Conservation (phyloP, 2,797 vertebrate species). For the Pipistrellus pygmaeus region DNA sequence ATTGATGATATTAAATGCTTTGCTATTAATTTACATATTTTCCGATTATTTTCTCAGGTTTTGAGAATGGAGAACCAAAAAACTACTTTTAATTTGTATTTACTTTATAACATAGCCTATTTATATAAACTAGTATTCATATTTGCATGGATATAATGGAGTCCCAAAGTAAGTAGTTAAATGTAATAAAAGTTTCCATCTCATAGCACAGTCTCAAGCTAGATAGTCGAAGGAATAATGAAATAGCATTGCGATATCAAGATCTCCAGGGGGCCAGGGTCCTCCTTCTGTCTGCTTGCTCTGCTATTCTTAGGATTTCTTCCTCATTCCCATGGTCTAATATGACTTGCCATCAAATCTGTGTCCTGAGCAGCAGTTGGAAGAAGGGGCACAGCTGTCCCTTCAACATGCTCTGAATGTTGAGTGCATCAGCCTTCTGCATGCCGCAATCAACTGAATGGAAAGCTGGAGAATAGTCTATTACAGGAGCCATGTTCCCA, state of each 20-base stretch:
- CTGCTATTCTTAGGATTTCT: background rate
- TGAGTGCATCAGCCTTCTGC: background rate
- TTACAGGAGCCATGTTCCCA: background rate
- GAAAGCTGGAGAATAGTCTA: background rate
- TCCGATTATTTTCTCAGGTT: background rate
- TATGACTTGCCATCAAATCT: background rate
- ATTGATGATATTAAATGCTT: background rate
- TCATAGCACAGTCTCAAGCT: background rate
- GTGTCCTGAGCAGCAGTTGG: background rate
- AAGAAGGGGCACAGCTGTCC: background rate
- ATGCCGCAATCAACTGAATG: background rate
- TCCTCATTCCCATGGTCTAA: background rate
- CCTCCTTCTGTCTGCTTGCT: background rate
- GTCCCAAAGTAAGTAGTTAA: background rate
- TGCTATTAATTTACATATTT: slow-evolving; percentile 21
- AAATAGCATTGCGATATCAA: background rate
- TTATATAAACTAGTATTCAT: background rate
- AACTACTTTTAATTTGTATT: slow-evolving; percentile 24
- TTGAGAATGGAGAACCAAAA: slow-evolving; percentile 34
- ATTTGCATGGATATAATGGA: background rate
- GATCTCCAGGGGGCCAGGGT: background rate
- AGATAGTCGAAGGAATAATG: background rate
- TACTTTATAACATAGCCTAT: background rate
- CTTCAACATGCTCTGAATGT: background rate
- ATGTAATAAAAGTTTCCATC: background rate